phyloP scores from a whole-genome alignment of 1,140 invertebrate species.

The Drosophila auraria region DNA sequence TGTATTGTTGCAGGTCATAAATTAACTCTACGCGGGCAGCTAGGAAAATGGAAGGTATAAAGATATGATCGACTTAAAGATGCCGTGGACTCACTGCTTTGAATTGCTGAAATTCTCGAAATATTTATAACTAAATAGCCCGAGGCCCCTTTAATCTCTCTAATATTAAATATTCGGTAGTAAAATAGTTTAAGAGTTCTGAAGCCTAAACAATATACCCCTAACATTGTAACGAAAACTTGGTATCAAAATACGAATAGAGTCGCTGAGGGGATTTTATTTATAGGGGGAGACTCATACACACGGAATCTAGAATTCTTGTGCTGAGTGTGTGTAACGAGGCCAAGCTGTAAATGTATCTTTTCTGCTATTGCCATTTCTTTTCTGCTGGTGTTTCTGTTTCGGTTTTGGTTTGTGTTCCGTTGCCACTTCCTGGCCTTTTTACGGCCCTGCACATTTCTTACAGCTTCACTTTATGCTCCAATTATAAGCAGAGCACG shows the following conservation, averaged over 20 bases:
- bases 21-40: constrained; percentile 64
- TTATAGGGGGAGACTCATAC: constrained; percentile 53
- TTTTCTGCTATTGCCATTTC: constrained; percentile 32
- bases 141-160: background rate
- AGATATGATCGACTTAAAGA: background rate
- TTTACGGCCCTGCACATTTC: constrained; percentile 70
- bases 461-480: constrained; percentile 78
- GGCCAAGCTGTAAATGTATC: constrained; percentile 67
- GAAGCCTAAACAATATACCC: background rate
- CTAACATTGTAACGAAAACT: background rate
- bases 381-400: constrained; percentile 31
- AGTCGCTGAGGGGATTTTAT: constrained; percentile 62
- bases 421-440: constrained; percentile 44
- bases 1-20: constrained; percentile 66
- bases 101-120: no score
- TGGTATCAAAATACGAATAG: constrained; percentile 18
- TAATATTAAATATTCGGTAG: background rate
- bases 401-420: constrained; percentile 54
- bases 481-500: constrained; percentile 78
- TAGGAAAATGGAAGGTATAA: constrained; percentile 14
- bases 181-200: background rate
- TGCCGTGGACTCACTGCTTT: background rate
- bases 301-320: constrained; percentile 36
- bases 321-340: constrained; percentile 45
- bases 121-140: no score